phyloP scores from a whole-genome alignment of 2,888 invertebrate genomes.

The Acronicta alni region DNA sequence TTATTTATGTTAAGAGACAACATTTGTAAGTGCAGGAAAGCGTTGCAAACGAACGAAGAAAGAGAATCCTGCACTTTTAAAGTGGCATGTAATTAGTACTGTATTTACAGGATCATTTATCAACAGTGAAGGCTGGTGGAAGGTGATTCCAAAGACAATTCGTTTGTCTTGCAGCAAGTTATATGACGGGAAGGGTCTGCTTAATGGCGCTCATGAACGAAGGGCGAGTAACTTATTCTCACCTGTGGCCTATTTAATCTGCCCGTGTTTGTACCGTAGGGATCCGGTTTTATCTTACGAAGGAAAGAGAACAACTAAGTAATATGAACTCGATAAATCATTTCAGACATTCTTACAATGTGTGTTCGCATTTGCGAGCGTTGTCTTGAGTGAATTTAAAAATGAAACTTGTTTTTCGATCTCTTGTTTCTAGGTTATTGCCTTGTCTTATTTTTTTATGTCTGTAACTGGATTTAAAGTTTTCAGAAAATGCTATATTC shows the following conservation, averaged over 20 bases:
- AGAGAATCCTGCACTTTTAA: slow-evolving; percentile 11
- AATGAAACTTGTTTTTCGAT: slow-evolving; percentile 1
- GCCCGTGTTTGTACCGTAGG: slow-evolving; percentile 35
- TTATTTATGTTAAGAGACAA: slow-evolving; percentile 45
- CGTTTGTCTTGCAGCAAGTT: slow-evolving; percentile 41
- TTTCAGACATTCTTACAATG: slow-evolving; percentile 7
- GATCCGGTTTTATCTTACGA: slow-evolving; percentile 20
- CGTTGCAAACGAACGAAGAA: slow-evolving; percentile 8
- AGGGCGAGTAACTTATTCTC: slow-evolving; percentile 46
- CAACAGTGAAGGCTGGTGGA: not conserved
- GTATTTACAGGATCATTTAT: slow-evolving; percentile 3
- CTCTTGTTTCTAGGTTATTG: slow-evolving; percentile 2
- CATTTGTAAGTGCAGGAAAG: slow-evolving; percentile 36
- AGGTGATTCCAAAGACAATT: slow-evolving; percentile 35
- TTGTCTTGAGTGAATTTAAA: not conserved
- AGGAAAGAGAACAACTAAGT: slow-evolving; percentile 18
- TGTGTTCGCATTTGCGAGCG: not conserved
- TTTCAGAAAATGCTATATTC: not conserved
- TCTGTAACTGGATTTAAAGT: too few relatives aligned
- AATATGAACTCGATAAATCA: slow-evolving; percentile 33
- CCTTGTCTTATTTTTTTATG: too few relatives aligned
- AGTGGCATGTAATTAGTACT: slow-evolving; percentile 11
- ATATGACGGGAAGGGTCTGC: slow-evolving; percentile 40
- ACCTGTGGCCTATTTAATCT: slow-evolving; percentile 53
- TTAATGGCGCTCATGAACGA: slow-evolving; percentile 40